Evolutionary conservation across 2,113 vertebrate species (phyloP), one percentile per base, ranked within the genome.

Genomic region (Agapornis roseicollis): DNA sequence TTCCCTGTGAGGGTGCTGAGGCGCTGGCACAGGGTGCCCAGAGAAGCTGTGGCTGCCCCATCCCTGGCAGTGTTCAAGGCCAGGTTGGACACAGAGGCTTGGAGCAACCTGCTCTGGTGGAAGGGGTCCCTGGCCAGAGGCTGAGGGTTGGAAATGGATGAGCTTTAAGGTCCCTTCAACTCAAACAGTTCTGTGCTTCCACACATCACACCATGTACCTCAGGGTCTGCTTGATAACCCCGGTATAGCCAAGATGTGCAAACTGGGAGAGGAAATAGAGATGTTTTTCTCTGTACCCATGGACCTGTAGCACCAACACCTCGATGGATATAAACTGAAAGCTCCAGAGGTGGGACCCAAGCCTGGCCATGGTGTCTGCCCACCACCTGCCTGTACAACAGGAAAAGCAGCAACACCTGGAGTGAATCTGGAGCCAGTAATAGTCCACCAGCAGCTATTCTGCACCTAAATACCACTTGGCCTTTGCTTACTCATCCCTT

Each of bases 141-240:
- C 31, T 20, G 53, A 12, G 28, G 53, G 53, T n/a, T n/a, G 56
- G 20, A 23, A 0, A 33, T 15, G 20, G 20, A 15, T 14, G 33
- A 58, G 56, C 33, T 58, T 58, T 58, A 15, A 23, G 13, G 33
- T 58, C 33, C 56, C 56, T 58, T 58, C 56, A n/a, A 35, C 9
- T 4, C 33, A 58, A 58, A 58, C 22, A 33, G 16, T 7, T 23
- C 33, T 35, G 20, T 23, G 33, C 22, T 53, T 31, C 46, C 52
- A 5, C 2, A 1, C 39, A 6, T n/a, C 20, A 3, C 5, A 1
- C 19, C 0, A 1, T 7, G 28, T 22, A 2, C 28, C 2, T 39
- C 25, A 4, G 47, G 31, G 9, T 8, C 68, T 23, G 60, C 61
- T 33, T 28, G 4, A 3, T 17, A 16, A 44, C 23, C 27, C 4